Conservation (phyloP, 2,797 vertebrate species). For the Astyanax mexicanus region DNA sequence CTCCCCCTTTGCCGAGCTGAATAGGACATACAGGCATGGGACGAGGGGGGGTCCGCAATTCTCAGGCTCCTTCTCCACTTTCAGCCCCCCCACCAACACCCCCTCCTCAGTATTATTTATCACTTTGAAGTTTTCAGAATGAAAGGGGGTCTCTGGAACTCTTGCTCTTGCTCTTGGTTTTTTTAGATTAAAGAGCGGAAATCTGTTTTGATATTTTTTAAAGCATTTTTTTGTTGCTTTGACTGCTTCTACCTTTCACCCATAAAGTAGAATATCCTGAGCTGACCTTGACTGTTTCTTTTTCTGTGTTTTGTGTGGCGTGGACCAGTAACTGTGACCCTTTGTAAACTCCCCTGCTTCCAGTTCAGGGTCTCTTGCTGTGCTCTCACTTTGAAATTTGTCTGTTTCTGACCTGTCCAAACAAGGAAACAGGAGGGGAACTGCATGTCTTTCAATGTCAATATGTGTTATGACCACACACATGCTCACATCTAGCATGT, state of each 20-base stretch:
- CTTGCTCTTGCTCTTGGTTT: too few relatives aligned
- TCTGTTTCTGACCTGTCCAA: constrained; percentile 22
- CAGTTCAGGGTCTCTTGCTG: not conserved
- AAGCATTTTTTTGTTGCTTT: not conserved
- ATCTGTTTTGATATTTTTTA: not conserved
- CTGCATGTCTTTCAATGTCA: not conserved
- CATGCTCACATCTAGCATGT: not conserved
- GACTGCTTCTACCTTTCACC: not conserved
- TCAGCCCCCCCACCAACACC: constrained; percentile 51
- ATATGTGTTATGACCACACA: too few relatives aligned
- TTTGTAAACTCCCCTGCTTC: constrained; percentile 5
- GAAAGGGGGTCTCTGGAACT: too few relatives aligned
- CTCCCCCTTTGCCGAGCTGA: constrained; percentile 64
- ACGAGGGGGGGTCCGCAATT: constrained; percentile 68
- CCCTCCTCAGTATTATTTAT: constrained; percentile 71
- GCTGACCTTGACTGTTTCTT: constrained; percentile 14
- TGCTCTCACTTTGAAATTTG: not conserved
- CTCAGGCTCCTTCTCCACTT: constrained; percentile 69
- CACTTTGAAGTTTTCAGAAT: constrained; percentile 54
- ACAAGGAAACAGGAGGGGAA: not conserved
- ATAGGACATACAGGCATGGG: constrained; percentile 73
- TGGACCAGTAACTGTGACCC: constrained; percentile 21
- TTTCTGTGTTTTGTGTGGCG: constrained; percentile 23
- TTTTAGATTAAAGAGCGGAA: too few relatives aligned
- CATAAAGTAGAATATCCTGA: not conserved